Evolutionary conservation across 2,797 vertebrate species (phyloP), one percentile per base, ranked within the genome.

Genomic region (Epinephelus malabaricus): DNA sequence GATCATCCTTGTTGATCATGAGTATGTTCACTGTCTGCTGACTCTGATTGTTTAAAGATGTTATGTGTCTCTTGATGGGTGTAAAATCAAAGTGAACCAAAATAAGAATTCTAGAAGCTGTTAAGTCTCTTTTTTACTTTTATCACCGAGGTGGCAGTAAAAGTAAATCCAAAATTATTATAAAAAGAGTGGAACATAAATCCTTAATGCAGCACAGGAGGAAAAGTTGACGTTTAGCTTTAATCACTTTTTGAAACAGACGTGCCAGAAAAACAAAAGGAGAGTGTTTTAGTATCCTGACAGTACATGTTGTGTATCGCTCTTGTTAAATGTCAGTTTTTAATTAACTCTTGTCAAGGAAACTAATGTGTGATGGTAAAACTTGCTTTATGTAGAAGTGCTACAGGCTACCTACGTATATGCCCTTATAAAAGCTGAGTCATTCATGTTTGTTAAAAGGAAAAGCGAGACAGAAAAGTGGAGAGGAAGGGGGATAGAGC

Each of bases 381-480:
- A 79, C 45, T 50, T 49, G 30, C 7, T 69, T 14, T 9, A 12
- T 50, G 45, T 72, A 34, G 55, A 21, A 40, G 21, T 63, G 45
- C 23, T 19, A 23, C 59, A 53, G 2, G 30, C n/a, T 4, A 18
- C 56, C 18, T 63, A 11, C 45, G 55, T 62, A 10, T 51, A 61
- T 63, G 15, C 2, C 58, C 19, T 47, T 53, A 40, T 75, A 59
- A 62, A 68, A 60, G 45, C 60, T 61, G 66, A 78, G 19, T 77
- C 62, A 80, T 81, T 85, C 54, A 69, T 69, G 56, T 81, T 68
- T 69, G 56, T 45, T 59, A 27, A 64, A 62, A 64, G 17, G 23
- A 61, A 75, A 68, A 51, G 18, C 27, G 23, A 63, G 40, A 12
- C 9, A 61, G 50, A 64, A 65, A 65, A 6, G 4, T 34, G 49